phyloP scores from a whole-genome alignment of 2,797 vertebrate genomes.

The Peromyscus aztecus region DNA sequence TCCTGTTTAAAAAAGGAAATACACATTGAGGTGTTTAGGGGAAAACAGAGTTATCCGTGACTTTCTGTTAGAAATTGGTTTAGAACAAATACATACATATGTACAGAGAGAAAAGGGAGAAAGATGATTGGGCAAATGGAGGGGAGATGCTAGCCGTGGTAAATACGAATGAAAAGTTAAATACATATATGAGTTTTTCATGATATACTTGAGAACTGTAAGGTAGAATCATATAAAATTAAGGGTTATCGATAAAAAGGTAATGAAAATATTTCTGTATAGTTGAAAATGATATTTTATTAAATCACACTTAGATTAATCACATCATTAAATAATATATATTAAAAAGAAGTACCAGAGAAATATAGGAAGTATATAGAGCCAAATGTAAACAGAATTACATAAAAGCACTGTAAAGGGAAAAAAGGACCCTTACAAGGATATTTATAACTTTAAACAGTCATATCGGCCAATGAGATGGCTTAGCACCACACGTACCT shows the following conservation, averaged over 20 bases:
- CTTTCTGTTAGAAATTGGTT: neutral
- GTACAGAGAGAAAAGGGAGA: neutral
- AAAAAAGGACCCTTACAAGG: neutral
- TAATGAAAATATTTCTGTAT: neutral
- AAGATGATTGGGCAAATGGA: neutral
- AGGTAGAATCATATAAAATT: neutral
- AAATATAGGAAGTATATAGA: neutral
- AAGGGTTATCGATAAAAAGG: neutral
- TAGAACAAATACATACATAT: neutral
- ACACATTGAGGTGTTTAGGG: neutral
- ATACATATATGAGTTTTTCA: neutral
- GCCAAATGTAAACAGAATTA: neutral
- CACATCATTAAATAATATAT: slow-evolving; percentile 25
- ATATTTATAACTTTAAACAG: slow-evolving; percentile 31
- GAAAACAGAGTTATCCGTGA: neutral
- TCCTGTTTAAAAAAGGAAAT: neutral
- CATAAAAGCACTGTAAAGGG: neutral
- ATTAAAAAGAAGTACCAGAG: neutral
- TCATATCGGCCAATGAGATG: neutral
- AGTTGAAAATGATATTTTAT: neutral
- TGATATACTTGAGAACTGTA: neutral
- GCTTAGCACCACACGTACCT: too few relatives aligned
- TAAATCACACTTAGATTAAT: slow-evolving; percentile 10
- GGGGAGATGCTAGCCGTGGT: neutral
- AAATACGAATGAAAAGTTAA: slow-evolving; percentile 16